Conservation (phyloP, 2,113 vertebrate species). For the Pluvianellus socialis region DNA sequence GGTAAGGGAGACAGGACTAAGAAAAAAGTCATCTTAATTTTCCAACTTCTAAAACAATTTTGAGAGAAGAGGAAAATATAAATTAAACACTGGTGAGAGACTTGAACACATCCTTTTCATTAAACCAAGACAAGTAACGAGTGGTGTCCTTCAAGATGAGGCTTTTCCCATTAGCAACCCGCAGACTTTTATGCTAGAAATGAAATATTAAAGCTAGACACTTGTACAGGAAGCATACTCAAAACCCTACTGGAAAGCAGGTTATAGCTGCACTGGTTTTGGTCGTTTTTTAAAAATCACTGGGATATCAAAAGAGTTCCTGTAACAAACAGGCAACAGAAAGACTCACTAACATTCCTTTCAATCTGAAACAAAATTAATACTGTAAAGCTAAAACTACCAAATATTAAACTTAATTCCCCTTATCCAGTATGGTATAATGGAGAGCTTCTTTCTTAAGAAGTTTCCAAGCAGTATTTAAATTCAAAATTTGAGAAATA, state of each 20-base stretch:
- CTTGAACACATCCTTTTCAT: background rate
- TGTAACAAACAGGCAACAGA: background rate
- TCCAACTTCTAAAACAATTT: background rate
- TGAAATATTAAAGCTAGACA: background rate
- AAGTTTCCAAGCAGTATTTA: background rate
- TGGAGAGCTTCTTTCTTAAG: background rate
- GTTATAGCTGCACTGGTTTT: background rate
- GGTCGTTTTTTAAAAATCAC: background rate
- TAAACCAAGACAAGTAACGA: background rate
- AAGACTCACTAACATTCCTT: background rate
- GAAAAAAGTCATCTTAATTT: background rate
- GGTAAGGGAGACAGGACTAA: background rate
- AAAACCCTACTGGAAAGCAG: background rate
- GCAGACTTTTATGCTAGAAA: background rate
- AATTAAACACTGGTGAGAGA: background rate
- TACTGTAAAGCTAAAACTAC: background rate
- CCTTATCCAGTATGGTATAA: background rate
- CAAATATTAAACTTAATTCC: background rate
- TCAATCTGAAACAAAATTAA: background rate
- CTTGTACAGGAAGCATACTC: background rate
- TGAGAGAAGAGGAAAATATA: background rate
- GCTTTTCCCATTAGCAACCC: background rate
- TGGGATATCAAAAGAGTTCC: background rate
- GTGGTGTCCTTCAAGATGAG: background rate
- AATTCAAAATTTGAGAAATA: background rate